Conservation (phyloP, 2,888 invertebrate species). For the Exephanes ischioxanthus region DNA sequence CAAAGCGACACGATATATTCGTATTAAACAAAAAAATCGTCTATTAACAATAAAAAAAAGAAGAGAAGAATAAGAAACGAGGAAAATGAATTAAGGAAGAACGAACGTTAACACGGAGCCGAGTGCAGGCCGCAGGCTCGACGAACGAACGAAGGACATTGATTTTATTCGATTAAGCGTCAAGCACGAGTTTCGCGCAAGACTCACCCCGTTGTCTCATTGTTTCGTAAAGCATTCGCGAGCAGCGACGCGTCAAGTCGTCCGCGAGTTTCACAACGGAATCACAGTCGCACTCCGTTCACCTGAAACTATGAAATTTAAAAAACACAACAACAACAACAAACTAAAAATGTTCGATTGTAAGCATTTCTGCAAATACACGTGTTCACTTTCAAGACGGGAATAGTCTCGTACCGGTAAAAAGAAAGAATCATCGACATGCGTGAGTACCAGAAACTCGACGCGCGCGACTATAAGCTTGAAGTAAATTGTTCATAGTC, state of each 20-base stretch:
- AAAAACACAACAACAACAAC: not conserved
- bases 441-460: slow-evolving; percentile 44
- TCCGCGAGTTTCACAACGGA: slow-evolving; percentile 9
- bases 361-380: slow-evolving; percentile 31
- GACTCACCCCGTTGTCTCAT: slow-evolving; percentile 38
- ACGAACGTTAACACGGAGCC: slow-evolving; percentile 68
- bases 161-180: slow-evolving; percentile 53
- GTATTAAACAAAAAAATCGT: slow-evolving; percentile 68
- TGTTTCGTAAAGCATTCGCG: slow-evolving; percentile 22
- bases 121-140: slow-evolving; percentile 79
- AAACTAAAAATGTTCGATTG: slow-evolving; percentile 36
- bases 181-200: slow-evolving; percentile 43
- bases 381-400: slow-evolving; percentile 21
- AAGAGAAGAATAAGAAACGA: slow-evolving; percentile 48
- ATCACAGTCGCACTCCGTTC: slow-evolving; percentile 11
- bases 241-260: not conserved
- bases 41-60: slow-evolving; percentile 64
- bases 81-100: slow-evolving; percentile 36
- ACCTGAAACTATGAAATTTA: slow-evolving; percentile 36
- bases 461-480: slow-evolving; percentile 30
- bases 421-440: slow-evolving; percentile 15
- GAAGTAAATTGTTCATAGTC: slow-evolving; percentile 48
- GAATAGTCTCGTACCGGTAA: not conserved
- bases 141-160: slow-evolving; percentile 56
- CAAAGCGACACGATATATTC: slow-evolving; percentile 73